Conservation (phyloP, 2,888 invertebrate species). For the Heliothis peltigera region DNA sequence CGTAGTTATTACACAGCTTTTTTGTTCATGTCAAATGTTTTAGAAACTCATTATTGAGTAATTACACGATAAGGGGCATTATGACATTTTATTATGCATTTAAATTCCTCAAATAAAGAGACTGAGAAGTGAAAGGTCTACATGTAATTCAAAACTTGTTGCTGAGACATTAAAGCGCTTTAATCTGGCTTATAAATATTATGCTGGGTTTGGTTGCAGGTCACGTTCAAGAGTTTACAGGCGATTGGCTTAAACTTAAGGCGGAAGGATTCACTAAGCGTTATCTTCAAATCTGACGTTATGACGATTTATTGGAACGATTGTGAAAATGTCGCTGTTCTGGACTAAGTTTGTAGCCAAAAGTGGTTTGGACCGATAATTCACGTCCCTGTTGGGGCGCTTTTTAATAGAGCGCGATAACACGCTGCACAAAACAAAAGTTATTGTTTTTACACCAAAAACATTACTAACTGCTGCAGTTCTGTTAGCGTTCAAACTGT, state of each 20-base stretch:
- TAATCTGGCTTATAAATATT: conserved; percentile 45
- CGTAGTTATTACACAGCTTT: conserved; percentile 57
- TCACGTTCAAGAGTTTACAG: conserved; percentile 50
- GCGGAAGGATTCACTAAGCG: conserved; percentile 47
- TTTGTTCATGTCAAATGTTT: conserved; percentile 60
- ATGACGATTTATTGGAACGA: conserved; percentile 48
- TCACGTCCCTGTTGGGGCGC: conserved; percentile 42
- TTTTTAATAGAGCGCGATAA: conserved; percentile 38
- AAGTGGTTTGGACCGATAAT: conserved; percentile 39
- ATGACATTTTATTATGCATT: conserved; percentile 46
- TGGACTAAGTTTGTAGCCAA: conserved; percentile 44
- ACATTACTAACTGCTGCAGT: conserved; percentile 13
- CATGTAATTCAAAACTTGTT: conserved; percentile 54
- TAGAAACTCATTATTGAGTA: conserved; percentile 61
- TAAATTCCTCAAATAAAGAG: conserved; percentile 40
- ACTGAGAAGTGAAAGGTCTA: conserved; percentile 26
- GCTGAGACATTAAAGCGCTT: conserved; percentile 41
- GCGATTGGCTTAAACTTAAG: conserved; percentile 43
- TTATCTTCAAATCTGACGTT: conserved; percentile 47
- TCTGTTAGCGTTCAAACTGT: conserved; percentile 51
- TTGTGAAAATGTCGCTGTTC: conserved; percentile 31
- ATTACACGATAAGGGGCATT: conserved; percentile 50
- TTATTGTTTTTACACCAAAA: conserved; percentile 32
- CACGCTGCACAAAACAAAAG: conserved; percentile 47
- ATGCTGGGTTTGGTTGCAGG: conserved; percentile 36